Evolutionary conservation across 2,888 invertebrate genomes (phyloP).

Genomic region (Antitype chi): DNA sequence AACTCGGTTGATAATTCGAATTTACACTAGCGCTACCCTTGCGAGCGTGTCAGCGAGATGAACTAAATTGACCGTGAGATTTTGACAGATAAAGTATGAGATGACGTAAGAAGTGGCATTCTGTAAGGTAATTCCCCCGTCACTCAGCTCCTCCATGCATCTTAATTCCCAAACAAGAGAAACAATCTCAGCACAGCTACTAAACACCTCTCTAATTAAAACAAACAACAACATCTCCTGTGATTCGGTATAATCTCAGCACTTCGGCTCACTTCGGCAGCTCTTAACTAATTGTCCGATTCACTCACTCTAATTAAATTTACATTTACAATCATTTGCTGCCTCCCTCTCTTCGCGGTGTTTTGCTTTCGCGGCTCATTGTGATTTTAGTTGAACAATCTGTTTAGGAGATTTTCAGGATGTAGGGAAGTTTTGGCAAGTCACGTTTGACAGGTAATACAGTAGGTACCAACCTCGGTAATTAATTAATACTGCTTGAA

Average conservation of each 20-base stretch:
- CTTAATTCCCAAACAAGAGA: not conserved
- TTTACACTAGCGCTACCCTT: not conserved
- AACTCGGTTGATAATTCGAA: not conserved
- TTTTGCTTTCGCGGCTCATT: conserved; percentile 47
- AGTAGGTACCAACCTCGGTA: not conserved
- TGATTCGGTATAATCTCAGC: conserved; percentile 18
- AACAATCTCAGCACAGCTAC: conserved; percentile 12
- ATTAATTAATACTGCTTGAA: not conserved
- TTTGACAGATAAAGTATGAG: not conserved
- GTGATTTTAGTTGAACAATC: conserved; percentile 38
- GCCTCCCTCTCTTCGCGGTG: conserved; percentile 13
- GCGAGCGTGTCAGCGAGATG: not conserved
- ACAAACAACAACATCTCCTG: conserved; percentile 25
- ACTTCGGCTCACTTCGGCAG: conserved; percentile 26
- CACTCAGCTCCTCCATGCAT: not conserved
- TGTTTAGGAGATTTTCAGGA: conserved; percentile 7
- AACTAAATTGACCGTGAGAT: not conserved
- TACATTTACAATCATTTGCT: conserved; percentile 50
- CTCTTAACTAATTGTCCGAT: conserved; percentile 59
- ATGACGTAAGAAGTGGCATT: not conserved
- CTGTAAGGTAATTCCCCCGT: not conserved
- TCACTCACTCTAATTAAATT: conserved; percentile 65
- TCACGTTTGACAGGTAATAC: not conserved
- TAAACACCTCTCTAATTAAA: conserved; percentile 31
- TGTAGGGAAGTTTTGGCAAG: not conserved